These are phyloP conservation scores for Caenorhabditis zanzibari DNA, from an alignment of 2,888 invertebrate species.

Conservation along the genomic window DNA sequence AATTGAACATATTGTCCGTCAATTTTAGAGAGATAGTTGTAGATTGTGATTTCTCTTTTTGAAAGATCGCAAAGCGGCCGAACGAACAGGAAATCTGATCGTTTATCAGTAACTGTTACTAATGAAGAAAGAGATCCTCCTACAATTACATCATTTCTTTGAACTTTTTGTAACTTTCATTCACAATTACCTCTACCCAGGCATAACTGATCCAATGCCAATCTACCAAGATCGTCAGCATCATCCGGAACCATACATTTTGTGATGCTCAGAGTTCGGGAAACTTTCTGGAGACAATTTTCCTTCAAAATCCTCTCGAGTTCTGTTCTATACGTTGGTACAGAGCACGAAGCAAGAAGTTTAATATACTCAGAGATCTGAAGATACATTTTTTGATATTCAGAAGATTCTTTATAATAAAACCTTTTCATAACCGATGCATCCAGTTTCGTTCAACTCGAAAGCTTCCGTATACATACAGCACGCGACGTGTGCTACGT, in stretches of 20 bases:
- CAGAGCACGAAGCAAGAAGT: conserved; percentile 59
- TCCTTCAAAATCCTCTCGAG: conserved; percentile 67
- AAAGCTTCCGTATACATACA: conserved; percentile 44
- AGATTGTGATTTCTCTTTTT: conserved; percentile 69
- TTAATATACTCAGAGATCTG: conserved; percentile 43
- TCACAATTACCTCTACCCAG: conserved; percentile 72
- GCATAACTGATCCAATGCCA: conserved; percentile 71
- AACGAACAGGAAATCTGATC: conserved; percentile 62
- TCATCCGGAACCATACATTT: conserved; percentile 73
- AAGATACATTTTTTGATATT: not conserved
- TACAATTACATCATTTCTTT: conserved; percentile 19
- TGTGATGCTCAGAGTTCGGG: conserved; percentile 25
- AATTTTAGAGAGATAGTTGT: conserved; percentile 65
- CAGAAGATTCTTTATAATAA: not conserved
- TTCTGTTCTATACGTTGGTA: conserved; percentile 65
- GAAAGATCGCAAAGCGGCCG: conserved; percentile 74
- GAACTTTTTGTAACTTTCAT: not conserved
- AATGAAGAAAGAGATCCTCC: conserved; percentile 50
- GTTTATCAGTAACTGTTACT: conserved; percentile 68
- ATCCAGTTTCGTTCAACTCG: conserved; percentile 21
- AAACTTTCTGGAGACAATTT: conserved; percentile 48
- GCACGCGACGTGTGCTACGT: conserved; percentile 67
- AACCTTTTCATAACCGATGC: conserved; percentile 63
- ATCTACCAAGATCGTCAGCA: conserved; percentile 70
- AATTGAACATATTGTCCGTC: conserved; percentile 57